A percentile compares a stretch with the other conserved stretches of the same genome.
These are phyloP conservation scores for Drosophila austrosaltans DNA, from an alignment of 2,888 invertebrate species.

Conservation along the genomic window DNA sequence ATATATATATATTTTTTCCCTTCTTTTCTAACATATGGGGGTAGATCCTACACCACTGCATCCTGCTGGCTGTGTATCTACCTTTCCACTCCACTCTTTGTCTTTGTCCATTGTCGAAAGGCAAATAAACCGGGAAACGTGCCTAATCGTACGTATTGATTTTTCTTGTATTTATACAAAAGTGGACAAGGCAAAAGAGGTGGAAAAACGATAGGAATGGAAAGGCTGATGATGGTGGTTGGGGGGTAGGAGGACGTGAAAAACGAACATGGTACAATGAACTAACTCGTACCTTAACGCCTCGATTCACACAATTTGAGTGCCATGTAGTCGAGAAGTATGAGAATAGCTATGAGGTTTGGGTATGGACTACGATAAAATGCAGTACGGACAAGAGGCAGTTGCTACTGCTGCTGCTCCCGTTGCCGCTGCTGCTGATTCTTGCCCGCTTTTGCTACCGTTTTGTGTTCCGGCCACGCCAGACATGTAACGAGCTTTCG, in stretches of 20 bases:
- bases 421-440: constrained; percentile 3
- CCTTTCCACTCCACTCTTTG: background rate
- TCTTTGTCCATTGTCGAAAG: constrained; percentile 45
- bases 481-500: constrained; percentile 74
- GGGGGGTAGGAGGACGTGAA: constrained; percentile 7
- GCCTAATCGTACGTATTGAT: constrained; percentile 80
- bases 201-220: background rate
- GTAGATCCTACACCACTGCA: too few species aligned
- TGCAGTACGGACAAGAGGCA: constrained; percentile 52
- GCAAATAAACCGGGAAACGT: constrained; percentile 75
- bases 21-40: constrained; percentile 19
- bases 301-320: constrained; percentile 79
- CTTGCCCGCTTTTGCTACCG: constrained; percentile 27
- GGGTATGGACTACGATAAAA: constrained; percentile 63
- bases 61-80: constrained; percentile 7
- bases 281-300: constrained; percentile 79
- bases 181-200: constrained; percentile 37
- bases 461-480: constrained; percentile 64
- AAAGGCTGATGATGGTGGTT: background rate
- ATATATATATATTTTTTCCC: background rate
- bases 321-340: constrained; percentile 62
- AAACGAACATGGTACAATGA: constrained; percentile 70
- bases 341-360: constrained; percentile 2
- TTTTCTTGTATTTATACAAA: constrained; percentile 70
- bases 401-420: constrained; percentile 6